Base-by-base conservation (phyloP, 2,888 invertebrate genomes). In the Andrena haemorrhoa region DNA sequence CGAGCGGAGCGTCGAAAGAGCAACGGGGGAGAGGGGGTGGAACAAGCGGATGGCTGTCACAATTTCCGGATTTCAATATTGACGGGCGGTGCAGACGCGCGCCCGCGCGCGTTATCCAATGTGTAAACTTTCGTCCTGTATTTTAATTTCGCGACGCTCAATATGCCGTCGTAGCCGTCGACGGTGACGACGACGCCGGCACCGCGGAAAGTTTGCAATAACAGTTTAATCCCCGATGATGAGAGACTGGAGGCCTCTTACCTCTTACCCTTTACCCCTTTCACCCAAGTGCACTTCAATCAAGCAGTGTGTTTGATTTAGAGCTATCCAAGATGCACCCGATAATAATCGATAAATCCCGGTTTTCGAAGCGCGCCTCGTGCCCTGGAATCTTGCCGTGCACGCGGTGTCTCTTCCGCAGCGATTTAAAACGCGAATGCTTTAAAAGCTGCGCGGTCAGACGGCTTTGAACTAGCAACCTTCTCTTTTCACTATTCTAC, bases 171-270 rank as follows among this genome's bases (percentile, higher is more conserved):
- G 82, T 66, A 77, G 74, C 49, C 82, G 83, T 35, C 69, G 71
- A 75, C 84, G 73, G 58, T 70, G 78, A 23, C 71, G 76, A n/a
- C 47, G 76, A 20, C 73, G 61, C 8, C 72, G 79, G 69, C 84
- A 73, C 65, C 78, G 84, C 75, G 86, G 85, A 88, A 90, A 88
- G 89, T 91, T 89, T 89, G 91, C 91, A 92, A 92, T 92, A 92
- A 92, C 92, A 92, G 90, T 92, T 92, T 92, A 92, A 92, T 92
- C 92, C 92, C 85, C 85, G 81, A 89, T 92, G 92, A 92, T 92
- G 92, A 92, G 90, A 91, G 90, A 85, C 87, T 73, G 86, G 82
- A 84, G 77, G 81, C 86, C 83, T 87, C 87, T 87, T 87, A 85
- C 86, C 80, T 68, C 83, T 78, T 70, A 76, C 69, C 79, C 85